Percentiles rank a stretch among this genome's conserved stretches.
phyloP scores from a whole-genome alignment of 2,113 vertebrate species.

The Pachycephala philippinensis region DNA sequence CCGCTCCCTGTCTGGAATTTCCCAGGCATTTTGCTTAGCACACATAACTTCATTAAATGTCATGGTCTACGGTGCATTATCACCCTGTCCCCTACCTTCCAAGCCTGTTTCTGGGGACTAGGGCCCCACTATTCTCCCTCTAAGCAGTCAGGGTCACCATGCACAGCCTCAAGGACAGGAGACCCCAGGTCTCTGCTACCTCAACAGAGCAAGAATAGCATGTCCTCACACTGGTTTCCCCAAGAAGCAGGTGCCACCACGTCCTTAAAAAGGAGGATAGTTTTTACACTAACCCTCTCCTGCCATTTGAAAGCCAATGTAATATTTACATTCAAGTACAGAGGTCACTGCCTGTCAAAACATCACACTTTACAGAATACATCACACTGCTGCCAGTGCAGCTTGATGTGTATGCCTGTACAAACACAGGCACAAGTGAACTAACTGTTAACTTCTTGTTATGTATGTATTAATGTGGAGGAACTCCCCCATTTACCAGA shows the following conservation, averaged over 20 bases:
- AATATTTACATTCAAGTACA: not conserved
- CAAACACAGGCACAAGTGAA: not conserved
- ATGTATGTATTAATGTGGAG: not conserved
- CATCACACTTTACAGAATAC: not conserved
- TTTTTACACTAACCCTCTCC: not conserved
- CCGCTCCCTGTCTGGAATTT: not conserved
- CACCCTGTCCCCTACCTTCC: not conserved
- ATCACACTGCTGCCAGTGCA: not conserved
- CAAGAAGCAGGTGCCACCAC: not conserved
- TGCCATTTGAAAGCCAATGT: not conserved
- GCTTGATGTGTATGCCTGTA: rapidly evolving
- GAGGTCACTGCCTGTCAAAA: not conserved
- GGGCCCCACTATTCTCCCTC: rapidly evolving
- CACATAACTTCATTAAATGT: not conserved
- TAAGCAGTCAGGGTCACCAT: not conserved
- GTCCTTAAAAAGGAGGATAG: not conserved
- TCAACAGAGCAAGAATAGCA: not conserved
- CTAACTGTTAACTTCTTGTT: not conserved
- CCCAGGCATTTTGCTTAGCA: not conserved
- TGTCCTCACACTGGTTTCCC: rapidly evolving
- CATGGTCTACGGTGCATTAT: rapidly evolving
- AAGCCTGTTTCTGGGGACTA: not conserved
- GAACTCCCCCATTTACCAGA: not conserved
- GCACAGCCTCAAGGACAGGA: not conserved
- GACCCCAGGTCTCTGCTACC: no score